Evolutionary conservation across 2,797 vertebrate genomes (phyloP), one percentile per base, ranked within the genome.

Genomic region (Channallabes apus): DNA sequence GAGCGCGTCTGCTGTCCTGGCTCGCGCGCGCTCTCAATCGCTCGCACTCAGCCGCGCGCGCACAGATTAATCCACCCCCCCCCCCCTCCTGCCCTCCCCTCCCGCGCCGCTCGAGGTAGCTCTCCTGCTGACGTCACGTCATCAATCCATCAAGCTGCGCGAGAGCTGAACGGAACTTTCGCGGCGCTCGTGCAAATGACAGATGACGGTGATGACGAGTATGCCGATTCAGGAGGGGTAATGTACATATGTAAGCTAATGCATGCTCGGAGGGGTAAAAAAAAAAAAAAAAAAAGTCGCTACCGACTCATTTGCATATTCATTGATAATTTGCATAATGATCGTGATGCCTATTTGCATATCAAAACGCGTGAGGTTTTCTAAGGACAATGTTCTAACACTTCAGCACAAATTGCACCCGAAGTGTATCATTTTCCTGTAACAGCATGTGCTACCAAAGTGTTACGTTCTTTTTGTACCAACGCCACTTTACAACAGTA

Each of bases 121-220:
- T 89, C 88, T 51, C 88, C 87, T 79, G 88, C 90, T 95, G 93
- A 96, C 90, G 90, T 96, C 92, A 94, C 93, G 83, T 90, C 86
- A 92, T 93, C 93, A 92, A 91, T 94, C 90, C 91, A 90, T 90
- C 91, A 92, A 87, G 89, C 93, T 94, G 92, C 94, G 93, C 92
- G 35, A 11, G 46, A 12, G 46, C 46, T 51, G 58, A 62, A 24
- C 35, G 41, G 32, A 80, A 80, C 22, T 80, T 80, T 59, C 22
- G 4, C 1, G 56, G 38, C 51, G n/a, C 65, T 51, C 24, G n/a
- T 51, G n/a, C 20, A 18, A 80, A 80, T 65, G 78, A 65, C 61
- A 51, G 38, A 51, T 51, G 78, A 80, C 61, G 61, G 58, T 65
- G 6, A 9, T 2, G 72, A 27, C 46, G 2, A 51, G 46, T 51